A percentile compares a stretch with the other conserved stretches of the same genome.
Evolutionary conservation across 2,797 vertebrate species (phyloP).

Genomic region (Phalanger gymnotis): DNA sequence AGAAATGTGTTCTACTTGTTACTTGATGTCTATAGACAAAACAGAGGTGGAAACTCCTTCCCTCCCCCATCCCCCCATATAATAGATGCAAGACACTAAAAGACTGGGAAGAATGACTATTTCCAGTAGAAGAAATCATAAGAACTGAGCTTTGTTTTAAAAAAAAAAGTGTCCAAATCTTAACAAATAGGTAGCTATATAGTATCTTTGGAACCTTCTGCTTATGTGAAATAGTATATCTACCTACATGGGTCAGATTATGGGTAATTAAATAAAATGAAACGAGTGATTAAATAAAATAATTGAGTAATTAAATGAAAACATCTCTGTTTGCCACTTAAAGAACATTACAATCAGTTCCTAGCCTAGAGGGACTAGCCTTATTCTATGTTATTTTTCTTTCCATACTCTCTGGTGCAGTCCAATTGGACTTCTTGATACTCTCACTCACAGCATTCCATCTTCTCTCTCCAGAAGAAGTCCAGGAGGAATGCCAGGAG

Average conservation of each 20-base stretch:
- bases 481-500: not conserved
- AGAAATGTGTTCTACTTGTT: slow-evolving; percentile 33
- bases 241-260: not conserved
- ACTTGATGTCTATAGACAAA: slow-evolving; percentile 58
- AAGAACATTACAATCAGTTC: not conserved
- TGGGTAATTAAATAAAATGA: not conserved
- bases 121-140: slow-evolving; percentile 49
- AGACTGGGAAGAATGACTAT: not conserved
- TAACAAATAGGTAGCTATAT: slow-evolving; percentile 75
- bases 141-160: slow-evolving; percentile 62
- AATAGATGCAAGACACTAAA: not conserved
- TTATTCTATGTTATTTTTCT: not conserved
- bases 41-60: not conserved
- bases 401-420: not conserved
- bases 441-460: not conserved
- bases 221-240: slow-evolving; percentile 75
- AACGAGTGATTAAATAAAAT: not conserved
- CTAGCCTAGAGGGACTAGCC: too few species aligned
- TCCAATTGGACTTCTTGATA: not conserved
- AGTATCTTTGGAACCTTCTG: slow-evolving; percentile 72
- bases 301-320: not conserved
- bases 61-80: too few species aligned
- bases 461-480: not conserved
- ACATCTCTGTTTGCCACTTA: not conserved
- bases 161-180: slow-evolving; percentile 65